Evolutionary conservation across 2,797 vertebrate species (phyloP).

Genomic region (Spheniscus humboldti): DNA sequence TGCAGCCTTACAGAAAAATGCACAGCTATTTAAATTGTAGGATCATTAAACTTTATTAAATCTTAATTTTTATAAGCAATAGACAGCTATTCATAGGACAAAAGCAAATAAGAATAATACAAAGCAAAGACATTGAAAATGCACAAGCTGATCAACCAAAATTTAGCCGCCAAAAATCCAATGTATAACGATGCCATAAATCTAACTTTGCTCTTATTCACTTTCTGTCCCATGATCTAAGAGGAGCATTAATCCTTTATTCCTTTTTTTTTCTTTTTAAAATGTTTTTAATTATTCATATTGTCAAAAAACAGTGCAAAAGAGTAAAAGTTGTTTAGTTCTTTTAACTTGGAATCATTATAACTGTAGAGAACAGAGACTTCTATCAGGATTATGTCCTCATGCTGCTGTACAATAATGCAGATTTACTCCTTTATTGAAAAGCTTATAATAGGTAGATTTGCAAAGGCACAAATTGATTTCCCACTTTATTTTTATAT

Average conservation of each 20-base stretch:
- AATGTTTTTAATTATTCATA: background rate
- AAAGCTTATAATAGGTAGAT: background rate
- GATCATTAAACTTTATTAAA: background rate
- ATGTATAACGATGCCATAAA: background rate
- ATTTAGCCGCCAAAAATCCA: background rate
- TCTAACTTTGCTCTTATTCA: background rate
- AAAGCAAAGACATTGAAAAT: background rate
- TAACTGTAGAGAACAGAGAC: background rate
- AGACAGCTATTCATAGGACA: background rate
- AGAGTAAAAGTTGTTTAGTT: background rate
- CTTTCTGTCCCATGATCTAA: background rate
- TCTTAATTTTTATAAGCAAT: background rate
- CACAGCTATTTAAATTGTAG: background rate
- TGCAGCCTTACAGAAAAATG: background rate
- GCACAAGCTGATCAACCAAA: background rate
- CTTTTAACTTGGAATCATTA: background rate
- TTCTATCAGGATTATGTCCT: background rate
- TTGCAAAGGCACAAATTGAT: background rate
- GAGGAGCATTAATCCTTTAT: background rate
- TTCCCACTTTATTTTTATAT: background rate
- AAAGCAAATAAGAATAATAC: background rate
- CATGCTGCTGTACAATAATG: background rate
- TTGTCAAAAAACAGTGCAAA: background rate
- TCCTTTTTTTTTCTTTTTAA: too few species aligned
- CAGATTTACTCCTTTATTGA: background rate